Base-by-base conservation (phyloP, 2,888 invertebrate genomes). In the Drosophila tanythrix region DNA sequence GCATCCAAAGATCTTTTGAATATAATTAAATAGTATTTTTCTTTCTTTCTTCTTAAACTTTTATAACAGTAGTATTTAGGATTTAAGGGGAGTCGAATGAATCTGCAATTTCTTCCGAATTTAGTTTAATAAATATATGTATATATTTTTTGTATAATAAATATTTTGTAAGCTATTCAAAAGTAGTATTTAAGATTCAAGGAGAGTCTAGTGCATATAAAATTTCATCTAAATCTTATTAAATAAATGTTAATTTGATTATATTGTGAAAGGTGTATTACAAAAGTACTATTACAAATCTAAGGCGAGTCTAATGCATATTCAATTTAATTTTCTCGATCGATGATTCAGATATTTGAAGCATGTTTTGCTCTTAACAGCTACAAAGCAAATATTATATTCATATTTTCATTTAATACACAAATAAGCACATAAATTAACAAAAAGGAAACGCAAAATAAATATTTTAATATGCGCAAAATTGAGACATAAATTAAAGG, bases 401-500 rank as follows among this genome's bases (percentile, higher is more conserved):
- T 21, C 21, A 15, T 27, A 27, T 18, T 21, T 46, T 40, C 18
- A 21, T 18, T 25, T 18, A 27, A n/a, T 46, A n/a, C 25, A 13
- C 5, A 53, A 66, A 38, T n/a, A 27, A 53, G 25, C 59, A 48
- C 15, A 33, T 27, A 36, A 43, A 64, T 51, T 48, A 15, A 27
- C 33, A 40, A 35, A 18, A 68, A 60, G 35, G 29, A 60, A 57
- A 40, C 51, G 58, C 59, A 72, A 76, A 82, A 79, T 73, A 76
- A 80, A 74, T 67, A 87, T 84, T 82, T 90, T 84, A 83, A 89
- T 85, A 78, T 78, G 74, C 83, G 76, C 74, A 74, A 81, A 90
- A 89, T 89, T 89, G 80, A 80, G 79, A 79, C 86, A 90, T 86
- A 88, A 89, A 90, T 89, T 90, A 90, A 89, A 90, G 65, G 66